A percentile compares a stretch with the other conserved stretches of the same genome.
These are phyloP conservation scores for Lasius fuliginosus DNA, from an alignment of 2,888 invertebrate species.

Conservation along the genomic window DNA sequence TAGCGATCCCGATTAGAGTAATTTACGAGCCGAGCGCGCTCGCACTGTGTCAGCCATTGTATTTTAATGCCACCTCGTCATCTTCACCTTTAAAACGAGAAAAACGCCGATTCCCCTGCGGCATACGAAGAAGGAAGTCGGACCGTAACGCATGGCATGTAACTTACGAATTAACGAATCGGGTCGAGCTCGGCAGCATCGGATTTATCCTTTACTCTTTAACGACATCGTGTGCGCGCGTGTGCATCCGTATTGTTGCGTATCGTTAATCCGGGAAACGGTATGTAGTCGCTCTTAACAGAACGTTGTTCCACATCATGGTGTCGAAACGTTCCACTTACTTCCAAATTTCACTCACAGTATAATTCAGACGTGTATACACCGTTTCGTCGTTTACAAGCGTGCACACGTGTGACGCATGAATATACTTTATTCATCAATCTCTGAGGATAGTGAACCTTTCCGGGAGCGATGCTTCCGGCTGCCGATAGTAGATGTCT, in stretches of 20 bases:
- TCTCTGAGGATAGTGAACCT: constrained; percentile 46
- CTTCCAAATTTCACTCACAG: constrained; percentile 44
- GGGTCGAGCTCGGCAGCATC: constrained; percentile 55
- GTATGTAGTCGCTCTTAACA: constrained; percentile 35
- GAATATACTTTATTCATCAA: constrained; percentile 17
- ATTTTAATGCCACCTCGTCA: constrained; percentile 83
- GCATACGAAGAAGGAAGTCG: constrained; percentile 75
- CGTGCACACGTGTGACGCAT: constrained; percentile 7
- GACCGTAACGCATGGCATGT: constrained; percentile 71
- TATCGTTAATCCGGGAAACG: constrained; percentile 52
- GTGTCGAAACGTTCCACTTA: constrained; percentile 53
- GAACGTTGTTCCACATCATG: constrained; percentile 51
- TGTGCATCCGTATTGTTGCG: constrained; percentile 24
- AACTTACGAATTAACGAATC: constrained; percentile 76
- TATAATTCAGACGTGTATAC: constrained; percentile 25
- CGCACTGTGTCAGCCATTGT: constrained; percentile 85
- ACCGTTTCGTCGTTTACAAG: neutral
- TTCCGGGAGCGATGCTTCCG: constrained; percentile 37
- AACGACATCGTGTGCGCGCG: constrained; percentile 28
- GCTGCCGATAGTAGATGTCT: neutral
- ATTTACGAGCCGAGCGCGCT: constrained; percentile 84
- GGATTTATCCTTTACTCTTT: constrained; percentile 38
- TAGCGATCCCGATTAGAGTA: constrained; percentile 86
- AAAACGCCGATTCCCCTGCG: constrained; percentile 62
- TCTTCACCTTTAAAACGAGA: constrained; percentile 65